Evolutionary conservation across 2,797 vertebrate genomes (phyloP).

Genomic region (Hephaestus fuliginosus): DNA sequence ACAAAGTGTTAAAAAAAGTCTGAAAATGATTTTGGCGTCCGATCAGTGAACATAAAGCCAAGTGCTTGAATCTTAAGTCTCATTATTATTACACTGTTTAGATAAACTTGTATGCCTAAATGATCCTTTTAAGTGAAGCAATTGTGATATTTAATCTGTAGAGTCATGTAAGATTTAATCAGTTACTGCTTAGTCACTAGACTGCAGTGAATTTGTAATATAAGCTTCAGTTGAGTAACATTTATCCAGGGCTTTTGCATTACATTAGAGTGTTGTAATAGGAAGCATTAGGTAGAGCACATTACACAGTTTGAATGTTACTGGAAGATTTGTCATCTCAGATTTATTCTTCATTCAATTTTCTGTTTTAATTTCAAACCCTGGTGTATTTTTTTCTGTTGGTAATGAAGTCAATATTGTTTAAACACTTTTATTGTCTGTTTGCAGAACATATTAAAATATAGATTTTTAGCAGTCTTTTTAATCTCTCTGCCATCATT

Average conservation of each 20-base stretch:
- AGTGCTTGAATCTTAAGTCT: neutral
- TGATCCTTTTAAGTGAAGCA: neutral
- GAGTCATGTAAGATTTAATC: neutral
- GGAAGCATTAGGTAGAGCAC: neutral
- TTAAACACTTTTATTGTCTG: no score
- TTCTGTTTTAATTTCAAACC: neutral
- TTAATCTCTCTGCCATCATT: neutral
- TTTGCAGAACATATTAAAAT: neutral
- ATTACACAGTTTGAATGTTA: neutral
- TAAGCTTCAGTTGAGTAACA: neutral
- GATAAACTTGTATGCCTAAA: neutral
- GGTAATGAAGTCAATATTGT: neutral
- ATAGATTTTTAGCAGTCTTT: neutral
- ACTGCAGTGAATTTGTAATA: neutral
- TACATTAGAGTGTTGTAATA: neutral
- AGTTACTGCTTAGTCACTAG: neutral
- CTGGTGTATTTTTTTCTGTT: conserved; percentile 2
- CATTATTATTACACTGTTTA: neutral
- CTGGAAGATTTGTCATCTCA: neutral
- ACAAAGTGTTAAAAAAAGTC: no score
- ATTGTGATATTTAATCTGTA: neutral
- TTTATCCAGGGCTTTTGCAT: neutral
- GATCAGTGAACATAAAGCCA: neutral
- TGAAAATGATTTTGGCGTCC: no score
- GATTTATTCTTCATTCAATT: neutral